Base-by-base conservation (phyloP, 2,888 invertebrate genomes). In the Sminthurides aquaticus region DNA sequence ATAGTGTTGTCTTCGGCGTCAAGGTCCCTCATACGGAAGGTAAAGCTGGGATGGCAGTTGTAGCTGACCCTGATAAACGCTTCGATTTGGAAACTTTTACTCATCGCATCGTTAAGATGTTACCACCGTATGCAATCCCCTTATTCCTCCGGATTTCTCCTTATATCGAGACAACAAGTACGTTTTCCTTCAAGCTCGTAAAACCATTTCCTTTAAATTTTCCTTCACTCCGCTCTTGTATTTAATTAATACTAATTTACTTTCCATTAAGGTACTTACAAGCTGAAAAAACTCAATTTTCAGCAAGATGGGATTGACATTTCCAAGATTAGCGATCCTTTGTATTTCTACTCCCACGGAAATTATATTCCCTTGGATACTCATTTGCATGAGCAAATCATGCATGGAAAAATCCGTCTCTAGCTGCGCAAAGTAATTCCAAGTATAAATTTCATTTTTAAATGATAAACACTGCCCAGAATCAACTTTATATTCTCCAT, bases 1-100 rank as follows among this genome's bases (percentile, higher is more conserved):
- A 97, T 79, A 90, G 90, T 28, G 88, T 91, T n/a, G 94, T 94
- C 3, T 98, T 92, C 76, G 99, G 98, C 8, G 96, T 98, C 2
- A 28, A 28, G 34, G 29, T 66, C n/a, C 65, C 65, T 3, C 27
- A 34, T 3, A 58, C 61, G 3, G 65, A 66, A 1, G 65, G 65
- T 0, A 85, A 88, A 75, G 94, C 91, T 22, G 96, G 96, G 60
- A 96, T 97, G 96, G 92, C 87, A 24, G 91, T 93, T 24, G 85
- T 96, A 62, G 88, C 88, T 24, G 90, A 91, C 78, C 83, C 84
- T 2, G 79, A 83, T 1, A 80, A 83, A 43, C 78, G 81, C 66
- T 77, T 89, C 62, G 83, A 86, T 75, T 79, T 89, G 70, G 73
- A 78, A 26, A 79, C 81, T 60, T 80, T 91, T 65, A 85, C 86